Evolutionary conservation across 2,113 vertebrate genomes (phyloP).

Genomic region (Marmota monax): DNA sequence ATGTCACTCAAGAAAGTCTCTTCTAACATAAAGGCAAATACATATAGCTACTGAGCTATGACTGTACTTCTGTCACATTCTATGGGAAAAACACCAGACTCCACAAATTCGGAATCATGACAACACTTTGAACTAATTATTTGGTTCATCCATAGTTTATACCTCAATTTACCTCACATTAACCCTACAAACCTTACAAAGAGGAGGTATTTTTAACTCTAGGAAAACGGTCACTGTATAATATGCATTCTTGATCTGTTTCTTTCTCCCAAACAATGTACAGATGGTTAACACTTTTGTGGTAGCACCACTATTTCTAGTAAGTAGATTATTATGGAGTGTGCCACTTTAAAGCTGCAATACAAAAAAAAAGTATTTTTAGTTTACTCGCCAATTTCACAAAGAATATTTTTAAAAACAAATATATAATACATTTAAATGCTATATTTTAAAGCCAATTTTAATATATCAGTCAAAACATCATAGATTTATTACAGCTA

Average conservation of each 20-base stretch:
- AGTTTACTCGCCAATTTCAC: slow-evolving; percentile 42
- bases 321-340: slow-evolving; percentile 82
- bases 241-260: slow-evolving; percentile 74
- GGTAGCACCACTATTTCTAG: slow-evolving; percentile 86
- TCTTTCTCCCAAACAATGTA: slow-evolving; percentile 68
- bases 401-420: slow-evolving; percentile 56
- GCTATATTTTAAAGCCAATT: slow-evolving; percentile 54
- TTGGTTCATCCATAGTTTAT: slow-evolving; percentile 84
- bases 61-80: slow-evolving; percentile 83
- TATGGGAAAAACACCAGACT: slow-evolving; percentile 83
- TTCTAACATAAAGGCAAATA: slow-evolving; percentile 85
- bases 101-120: slow-evolving; percentile 79
- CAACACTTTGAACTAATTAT: slow-evolving; percentile 79
- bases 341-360: slow-evolving; percentile 91
- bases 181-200: slow-evolving; percentile 78
- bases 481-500: slow-evolving; percentile 19
- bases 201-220: slow-evolving; percentile 75
- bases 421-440: slow-evolving; percentile 70
- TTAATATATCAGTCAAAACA: slow-evolving; percentile 38
- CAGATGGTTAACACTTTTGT: slow-evolving; percentile 77
- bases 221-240: slow-evolving; percentile 79
- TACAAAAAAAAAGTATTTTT: slow-evolving; percentile 81
- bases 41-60: slow-evolving; percentile 83
- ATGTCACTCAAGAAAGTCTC: slow-evolving; percentile 81
- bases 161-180: slow-evolving; percentile 77